These are phyloP conservation scores for Mythimna lalbum DNA, from an alignment of 2,888 invertebrate genomes.

Conservation along the genomic window DNA sequence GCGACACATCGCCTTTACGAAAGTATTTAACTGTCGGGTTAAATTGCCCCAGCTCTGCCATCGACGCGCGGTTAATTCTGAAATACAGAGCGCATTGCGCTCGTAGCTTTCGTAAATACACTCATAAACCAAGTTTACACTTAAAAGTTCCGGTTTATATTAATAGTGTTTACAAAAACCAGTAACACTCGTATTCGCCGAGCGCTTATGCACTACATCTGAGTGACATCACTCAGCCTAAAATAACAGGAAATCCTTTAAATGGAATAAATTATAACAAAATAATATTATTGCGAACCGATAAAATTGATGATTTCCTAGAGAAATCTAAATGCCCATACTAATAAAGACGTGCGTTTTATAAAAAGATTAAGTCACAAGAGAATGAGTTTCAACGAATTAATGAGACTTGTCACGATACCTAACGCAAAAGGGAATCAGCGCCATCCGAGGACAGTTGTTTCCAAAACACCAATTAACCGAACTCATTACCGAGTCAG, in stretches of 20 bases:
- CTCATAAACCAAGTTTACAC: background rate
- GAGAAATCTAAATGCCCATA: slow-evolving; percentile 9
- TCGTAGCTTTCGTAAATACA: background rate
- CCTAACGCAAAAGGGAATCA: slow-evolving; percentile 11
- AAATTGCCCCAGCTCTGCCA: background rate
- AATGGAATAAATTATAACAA: background rate
- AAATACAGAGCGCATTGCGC: background rate
- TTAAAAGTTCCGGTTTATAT: background rate
- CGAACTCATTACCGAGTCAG: slow-evolving; percentile 48
- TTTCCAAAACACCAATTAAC: slow-evolving; percentile 45
- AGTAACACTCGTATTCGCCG: background rate
- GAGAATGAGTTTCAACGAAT: slow-evolving; percentile 4
- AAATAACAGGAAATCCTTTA: slow-evolving; percentile 17
- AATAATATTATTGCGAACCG: background rate
- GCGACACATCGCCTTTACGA: background rate
- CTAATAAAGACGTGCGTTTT: background rate
- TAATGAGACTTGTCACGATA: slow-evolving; percentile 5
- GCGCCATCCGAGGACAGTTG: slow-evolving; percentile 17
- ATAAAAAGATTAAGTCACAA: slow-evolving; percentile 3
- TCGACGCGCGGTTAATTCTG: background rate
- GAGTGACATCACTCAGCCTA: slow-evolving; percentile 6
- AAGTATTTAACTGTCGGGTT: slow-evolving; percentile 8
- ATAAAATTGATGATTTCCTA: slow-evolving; percentile 1
- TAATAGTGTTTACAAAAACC: background rate
- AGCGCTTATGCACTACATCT: background rate